Percentiles rank a stretch among this genome's conserved stretches.
These are phyloP conservation scores for Syrista parreyssii DNA, from an alignment of 2,888 invertebrate genomes.

Conservation along the genomic window DNA sequence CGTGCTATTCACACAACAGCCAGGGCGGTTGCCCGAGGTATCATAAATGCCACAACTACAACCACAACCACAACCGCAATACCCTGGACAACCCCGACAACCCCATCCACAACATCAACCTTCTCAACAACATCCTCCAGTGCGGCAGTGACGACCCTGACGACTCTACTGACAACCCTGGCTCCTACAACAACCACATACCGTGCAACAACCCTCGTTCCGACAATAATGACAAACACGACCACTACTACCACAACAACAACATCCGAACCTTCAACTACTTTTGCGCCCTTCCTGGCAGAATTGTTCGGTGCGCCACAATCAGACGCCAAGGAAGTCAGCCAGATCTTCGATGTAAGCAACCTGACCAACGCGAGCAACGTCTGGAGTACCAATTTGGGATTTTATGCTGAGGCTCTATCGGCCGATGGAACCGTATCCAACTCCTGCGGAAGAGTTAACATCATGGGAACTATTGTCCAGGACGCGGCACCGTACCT, in stretches of 20 bases:
- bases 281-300: constrained; percentile 68
- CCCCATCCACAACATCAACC: constrained; percentile 64
- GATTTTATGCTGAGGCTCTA: constrained; percentile 56
- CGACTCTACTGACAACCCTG: constrained; percentile 53
- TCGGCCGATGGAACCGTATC: constrained; percentile 49
- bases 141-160: constrained; percentile 45
- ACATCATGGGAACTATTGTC: constrained; percentile 93
- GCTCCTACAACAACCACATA: constrained; percentile 58
- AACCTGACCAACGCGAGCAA: constrained; percentile 60
- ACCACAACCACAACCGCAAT: constrained; percentile 62
- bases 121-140: constrained; percentile 50
- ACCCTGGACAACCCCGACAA: constrained; percentile 68
- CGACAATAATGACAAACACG: constrained; percentile 66
- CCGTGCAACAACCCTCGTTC: constrained; percentile 60
- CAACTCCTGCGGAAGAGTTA: constrained; percentile 81
- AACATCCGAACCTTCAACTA: constrained; percentile 68
- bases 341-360: constrained; percentile 63
- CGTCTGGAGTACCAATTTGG: constrained; percentile 42
- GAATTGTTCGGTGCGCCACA: constrained; percentile 51
- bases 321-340: constrained; percentile 45
- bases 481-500: constrained; percentile 94
- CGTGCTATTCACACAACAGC: constrained; percentile 58
- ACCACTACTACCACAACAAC: constrained; percentile 66
- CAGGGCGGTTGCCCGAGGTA: constrained; percentile 46
- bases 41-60: constrained; percentile 61